Base-by-base conservation (phyloP, 2,888 invertebrate genomes). In the Hedychridium roseum region DNA sequence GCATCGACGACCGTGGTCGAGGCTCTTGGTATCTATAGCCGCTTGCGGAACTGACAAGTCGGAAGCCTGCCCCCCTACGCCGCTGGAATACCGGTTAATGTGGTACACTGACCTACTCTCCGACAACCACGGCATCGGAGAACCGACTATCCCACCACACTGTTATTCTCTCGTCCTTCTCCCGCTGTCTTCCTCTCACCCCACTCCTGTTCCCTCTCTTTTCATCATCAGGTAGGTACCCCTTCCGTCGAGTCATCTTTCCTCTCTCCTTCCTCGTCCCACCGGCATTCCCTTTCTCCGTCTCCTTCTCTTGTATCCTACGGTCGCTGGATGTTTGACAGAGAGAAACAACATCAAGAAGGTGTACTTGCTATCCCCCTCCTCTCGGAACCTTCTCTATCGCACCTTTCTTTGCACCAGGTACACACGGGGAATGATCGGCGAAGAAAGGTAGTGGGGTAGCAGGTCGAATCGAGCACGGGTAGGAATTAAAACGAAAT, bases 31-130 rank as follows among this genome's bases (percentile, higher is more conserved):
- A 54, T 57, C 61, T 68, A 64, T 64, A 67, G 62, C 39, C 59
- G 60, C 66, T 70, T 67, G 66, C 70, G 70, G 70, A 70, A 70
- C 70, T 68, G 68, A 68, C 70, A 67, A 73, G 62, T 72, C 72
- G 73, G 71, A 73, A 73, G 72, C 63, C 69, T 51, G 54, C 52
- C 61, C 60, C 63, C 63, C 62, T 53, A 55, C 66, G 44, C 38
- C 49, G 41, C 38, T 51, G 44, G 56, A 63, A 66, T 69, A 70
- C 68, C 72, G 70, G 71, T 68, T 73, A 70, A 74, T 73, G 75
- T 78, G 77, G 78, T 78, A 78, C 76, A 78, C 77, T 78, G 78
- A 78, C 78, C 78, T 78, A 78, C 78, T 78, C 75, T 76, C 63
- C 52, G 63, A 66, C 55, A 57, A 60, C 59, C 57, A 49, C 60